These are phyloP conservation scores for Amblyopsis rosae DNA, from an alignment of 2,113 vertebrate genomes.

Conservation along the genomic window DNA sequence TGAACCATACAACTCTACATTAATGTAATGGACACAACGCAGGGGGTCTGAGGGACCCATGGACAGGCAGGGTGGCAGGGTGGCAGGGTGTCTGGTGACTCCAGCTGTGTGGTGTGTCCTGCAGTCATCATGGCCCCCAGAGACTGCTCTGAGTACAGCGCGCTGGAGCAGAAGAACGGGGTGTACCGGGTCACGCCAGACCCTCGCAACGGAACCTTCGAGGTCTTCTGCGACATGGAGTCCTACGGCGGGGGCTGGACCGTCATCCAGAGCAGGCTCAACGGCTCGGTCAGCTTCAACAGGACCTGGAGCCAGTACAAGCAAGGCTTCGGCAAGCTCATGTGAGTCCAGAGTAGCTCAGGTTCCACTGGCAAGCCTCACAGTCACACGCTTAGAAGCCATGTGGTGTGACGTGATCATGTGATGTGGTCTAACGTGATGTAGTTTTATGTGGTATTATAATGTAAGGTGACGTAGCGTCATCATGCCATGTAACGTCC, in stretches of 20 bases:
- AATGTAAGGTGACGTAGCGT: too few species aligned
- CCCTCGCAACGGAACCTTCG: conserved; percentile 81
- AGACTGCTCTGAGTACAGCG: conserved; percentile 90
- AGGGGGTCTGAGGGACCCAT: too few species aligned
- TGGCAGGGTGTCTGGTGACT: too few species aligned
- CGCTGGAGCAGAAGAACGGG: conserved; percentile 75
- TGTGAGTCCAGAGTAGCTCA: conserved; percentile 36
- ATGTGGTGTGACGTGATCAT: neutral
- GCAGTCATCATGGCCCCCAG: conserved; percentile 74
- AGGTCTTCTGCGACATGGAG: conserved; percentile 94
- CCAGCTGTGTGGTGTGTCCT: neutral
- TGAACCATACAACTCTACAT: too few species aligned
- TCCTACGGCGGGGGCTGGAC: conserved; percentile 92
- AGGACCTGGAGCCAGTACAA: conserved; percentile 92
- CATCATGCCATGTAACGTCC: too few species aligned
- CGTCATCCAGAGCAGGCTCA: conserved; percentile 84
- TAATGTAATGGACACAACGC: too few species aligned
- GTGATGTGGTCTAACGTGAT: too few species aligned
- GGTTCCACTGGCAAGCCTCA: neutral
- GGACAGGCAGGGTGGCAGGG: too few species aligned
- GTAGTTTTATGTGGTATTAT: too few species aligned
- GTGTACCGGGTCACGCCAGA: conserved; percentile 85
- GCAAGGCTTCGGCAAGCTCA: conserved; percentile 88
- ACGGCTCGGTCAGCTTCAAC: conserved; percentile 91
- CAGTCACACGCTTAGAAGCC: neutral